Conservation (phyloP, 2,888 invertebrate species). For the Trichogramma dendrolimi region DNA sequence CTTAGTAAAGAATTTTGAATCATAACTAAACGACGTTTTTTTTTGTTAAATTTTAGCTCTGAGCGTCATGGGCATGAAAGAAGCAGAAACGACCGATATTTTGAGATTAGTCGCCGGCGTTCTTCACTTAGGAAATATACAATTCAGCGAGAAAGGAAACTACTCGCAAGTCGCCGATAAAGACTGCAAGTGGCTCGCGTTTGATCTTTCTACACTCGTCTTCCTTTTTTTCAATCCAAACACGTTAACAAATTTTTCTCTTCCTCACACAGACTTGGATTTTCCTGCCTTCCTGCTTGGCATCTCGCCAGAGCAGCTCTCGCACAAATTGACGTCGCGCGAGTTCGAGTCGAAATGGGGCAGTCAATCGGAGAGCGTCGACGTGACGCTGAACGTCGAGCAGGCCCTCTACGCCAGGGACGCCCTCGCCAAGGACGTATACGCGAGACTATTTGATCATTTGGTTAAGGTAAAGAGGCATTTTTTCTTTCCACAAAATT, state of each 20-base stretch:
- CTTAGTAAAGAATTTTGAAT: neutral
- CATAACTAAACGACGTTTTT: neutral
- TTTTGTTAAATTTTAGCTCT: constrained; percentile 52
- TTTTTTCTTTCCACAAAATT: neutral
- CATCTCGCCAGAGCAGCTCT: constrained; percentile 56
- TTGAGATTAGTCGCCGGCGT: constrained; percentile 60
- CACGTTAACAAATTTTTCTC: constrained; percentile 2
- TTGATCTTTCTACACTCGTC: neutral
- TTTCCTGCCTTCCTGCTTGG: constrained; percentile 62
- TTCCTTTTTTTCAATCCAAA: neutral
- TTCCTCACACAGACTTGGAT: constrained; percentile 55
- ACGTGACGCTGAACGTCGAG: constrained; percentile 62
- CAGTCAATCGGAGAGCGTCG: constrained; percentile 60
- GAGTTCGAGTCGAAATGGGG: constrained; percentile 68
- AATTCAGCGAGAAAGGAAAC: constrained; percentile 57
- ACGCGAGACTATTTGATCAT: constrained; percentile 62
- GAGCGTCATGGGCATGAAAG: constrained; percentile 60
- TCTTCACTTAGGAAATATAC: constrained; percentile 63
- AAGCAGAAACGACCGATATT: constrained; percentile 56
- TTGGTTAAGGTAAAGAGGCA: constrained; percentile 53
- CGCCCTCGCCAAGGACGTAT: constrained; percentile 64
- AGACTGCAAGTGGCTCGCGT: constrained; percentile 53
- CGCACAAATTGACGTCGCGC: constrained; percentile 59
- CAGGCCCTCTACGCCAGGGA: constrained; percentile 63
- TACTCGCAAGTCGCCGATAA: constrained; percentile 58